These are phyloP conservation scores for Thripadectes ignobilis DNA, from an alignment of 2,797 vertebrate genomes.

Conservation along the genomic window DNA sequence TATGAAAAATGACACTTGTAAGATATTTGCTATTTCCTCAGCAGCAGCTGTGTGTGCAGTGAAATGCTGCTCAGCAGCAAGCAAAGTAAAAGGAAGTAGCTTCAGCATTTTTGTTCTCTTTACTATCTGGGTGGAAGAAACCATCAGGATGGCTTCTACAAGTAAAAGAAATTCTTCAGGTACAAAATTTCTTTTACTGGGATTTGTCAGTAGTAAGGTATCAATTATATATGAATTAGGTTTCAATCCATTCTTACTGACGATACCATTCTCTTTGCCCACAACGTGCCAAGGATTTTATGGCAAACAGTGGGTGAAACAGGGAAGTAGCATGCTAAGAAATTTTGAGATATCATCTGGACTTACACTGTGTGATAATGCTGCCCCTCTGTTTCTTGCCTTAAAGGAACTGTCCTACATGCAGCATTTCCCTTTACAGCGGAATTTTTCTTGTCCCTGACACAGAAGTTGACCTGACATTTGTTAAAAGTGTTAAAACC, in stretches of 20 bases:
- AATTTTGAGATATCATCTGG: background rate
- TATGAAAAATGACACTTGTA: background rate
- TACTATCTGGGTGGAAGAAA: background rate
- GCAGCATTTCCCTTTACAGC: background rate
- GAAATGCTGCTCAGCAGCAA: background rate
- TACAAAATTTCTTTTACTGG: background rate
- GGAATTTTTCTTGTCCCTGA: background rate
- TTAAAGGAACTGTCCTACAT: background rate
- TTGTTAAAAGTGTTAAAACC: background rate
- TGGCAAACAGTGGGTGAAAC: background rate
- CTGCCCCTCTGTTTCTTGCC: background rate
- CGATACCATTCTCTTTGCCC: background rate
- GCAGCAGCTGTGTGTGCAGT: background rate
- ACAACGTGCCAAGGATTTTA: background rate
- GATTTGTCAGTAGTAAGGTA: background rate
- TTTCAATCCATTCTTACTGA: background rate
- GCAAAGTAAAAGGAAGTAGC: background rate
- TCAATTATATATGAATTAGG: background rate
- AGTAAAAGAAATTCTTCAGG: constrained; percentile 25
- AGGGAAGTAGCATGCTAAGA: background rate
- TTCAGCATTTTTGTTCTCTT: background rate
- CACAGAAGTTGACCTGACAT: background rate
- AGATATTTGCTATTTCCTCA: background rate
- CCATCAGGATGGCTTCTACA: constrained; percentile 40
- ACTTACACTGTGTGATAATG: background rate